Percentiles rank a stretch among this genome's conserved stretches.
Conservation (phyloP, 2,888 invertebrate species). For the Caenorhabditis wallacei region DNA sequence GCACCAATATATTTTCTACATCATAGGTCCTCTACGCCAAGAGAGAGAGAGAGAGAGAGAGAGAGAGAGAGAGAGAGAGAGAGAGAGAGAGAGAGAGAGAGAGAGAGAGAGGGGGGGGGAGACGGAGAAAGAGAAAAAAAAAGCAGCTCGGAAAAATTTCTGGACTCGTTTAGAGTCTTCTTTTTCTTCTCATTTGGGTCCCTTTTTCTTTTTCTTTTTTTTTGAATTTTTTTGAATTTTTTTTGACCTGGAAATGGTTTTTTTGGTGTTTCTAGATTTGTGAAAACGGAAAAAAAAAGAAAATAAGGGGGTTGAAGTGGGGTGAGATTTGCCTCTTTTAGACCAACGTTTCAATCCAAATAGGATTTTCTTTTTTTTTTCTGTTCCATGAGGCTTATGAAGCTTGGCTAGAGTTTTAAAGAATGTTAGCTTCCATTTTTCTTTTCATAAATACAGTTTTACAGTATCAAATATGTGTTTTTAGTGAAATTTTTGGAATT, state of each 20-base stretch:
- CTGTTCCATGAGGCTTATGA: too few species aligned
- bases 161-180: conserved; percentile 25
- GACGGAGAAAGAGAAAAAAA: conserved; percentile 13
- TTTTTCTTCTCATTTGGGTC: conserved; percentile 7
- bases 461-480: too few species aligned
- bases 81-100: conserved; percentile 8
- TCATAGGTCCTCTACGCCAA: conserved; percentile 3
- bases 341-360: too few species aligned
- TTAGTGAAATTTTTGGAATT: too few species aligned
- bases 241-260: background rate
- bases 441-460: too few species aligned
- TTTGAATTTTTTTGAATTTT: background rate
- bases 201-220: background rate
- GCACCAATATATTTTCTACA: conserved; percentile 18
- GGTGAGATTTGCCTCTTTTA: too few species aligned
- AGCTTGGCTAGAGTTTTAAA: too few species aligned
- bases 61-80: conserved; percentile 3
- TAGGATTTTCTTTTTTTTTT: too few species aligned
- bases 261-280: too few species aligned
- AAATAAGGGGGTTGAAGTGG: too few species aligned
- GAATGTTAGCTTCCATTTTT: too few species aligned
- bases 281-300: too few species aligned
- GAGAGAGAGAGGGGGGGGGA: background rate
- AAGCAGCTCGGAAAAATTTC: conserved; percentile 46
- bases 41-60: conserved; percentile 6